A percentile compares a stretch with the other conserved stretches of the same genome.
phyloP scores from a whole-genome alignment of 1,140 invertebrate genomes.

The Aphaenogaster ashmeadi region DNA sequence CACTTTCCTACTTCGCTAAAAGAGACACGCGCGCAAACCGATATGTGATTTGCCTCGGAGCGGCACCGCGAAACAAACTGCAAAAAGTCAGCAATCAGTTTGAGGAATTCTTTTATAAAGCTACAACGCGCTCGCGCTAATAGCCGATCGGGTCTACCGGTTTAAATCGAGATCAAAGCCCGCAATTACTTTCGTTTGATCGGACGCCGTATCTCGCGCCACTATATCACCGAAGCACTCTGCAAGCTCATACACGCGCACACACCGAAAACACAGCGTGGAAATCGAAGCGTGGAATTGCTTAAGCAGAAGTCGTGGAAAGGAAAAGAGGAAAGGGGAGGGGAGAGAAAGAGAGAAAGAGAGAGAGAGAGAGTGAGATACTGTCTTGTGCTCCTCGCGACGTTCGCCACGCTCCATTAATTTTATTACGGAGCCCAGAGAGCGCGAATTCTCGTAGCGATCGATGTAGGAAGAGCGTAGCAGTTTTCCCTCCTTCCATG shows the following conservation, averaged over 20 bases:
- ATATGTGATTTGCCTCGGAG: conserved; percentile 3
- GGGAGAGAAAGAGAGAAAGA: background rate
- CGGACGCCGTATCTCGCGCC: background rate
- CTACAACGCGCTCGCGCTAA: conserved; percentile 1
- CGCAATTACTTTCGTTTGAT: conserved; percentile 36
- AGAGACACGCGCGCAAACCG: background rate
- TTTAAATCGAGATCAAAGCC: conserved; percentile 42
- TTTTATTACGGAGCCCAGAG: conserved; percentile 79
- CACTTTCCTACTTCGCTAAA: conserved; percentile 28
- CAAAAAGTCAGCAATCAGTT: conserved; percentile 6
- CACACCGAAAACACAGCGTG: conserved; percentile 42
- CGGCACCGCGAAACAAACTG: background rate
- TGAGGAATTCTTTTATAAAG: conserved; percentile 22
- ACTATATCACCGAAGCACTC: background rate
- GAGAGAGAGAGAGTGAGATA: conserved; percentile 63
- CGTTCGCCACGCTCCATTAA: conserved; percentile 79
- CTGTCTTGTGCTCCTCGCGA: conserved; percentile 66
- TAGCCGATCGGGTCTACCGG: background rate
- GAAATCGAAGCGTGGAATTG: conserved; percentile 78
- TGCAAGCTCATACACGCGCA: background rate
- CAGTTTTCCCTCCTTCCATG: conserved; percentile 23
- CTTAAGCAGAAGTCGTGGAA: conserved; percentile 73
- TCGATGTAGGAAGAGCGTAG: conserved; percentile 51
- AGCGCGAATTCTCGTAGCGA: conserved; percentile 68
- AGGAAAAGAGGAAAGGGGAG: conserved; percentile 60